Percentiles rank a stretch among this genome's conserved stretches.
Conservation (phyloP, 2,797 vertebrate species). For the Malurus splendens region DNA sequence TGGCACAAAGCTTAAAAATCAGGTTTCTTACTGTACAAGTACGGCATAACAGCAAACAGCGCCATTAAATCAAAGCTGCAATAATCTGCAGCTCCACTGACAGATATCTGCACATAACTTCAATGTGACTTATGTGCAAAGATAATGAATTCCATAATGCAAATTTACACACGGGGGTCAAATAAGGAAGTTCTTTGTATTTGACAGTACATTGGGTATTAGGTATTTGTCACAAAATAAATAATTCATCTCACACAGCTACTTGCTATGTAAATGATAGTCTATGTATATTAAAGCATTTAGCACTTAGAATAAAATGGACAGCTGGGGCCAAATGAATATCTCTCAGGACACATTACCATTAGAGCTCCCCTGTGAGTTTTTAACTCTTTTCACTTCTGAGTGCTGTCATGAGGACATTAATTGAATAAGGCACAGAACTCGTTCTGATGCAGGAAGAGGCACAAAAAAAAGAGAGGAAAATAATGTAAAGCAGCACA, state of each 20-base stretch:
- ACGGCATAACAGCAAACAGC: not conserved
- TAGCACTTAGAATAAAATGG: conserved; percentile 74
- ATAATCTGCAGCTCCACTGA: conserved; percentile 42
- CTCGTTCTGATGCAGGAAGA: conserved; percentile 9
- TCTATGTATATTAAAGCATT: conserved; percentile 75
- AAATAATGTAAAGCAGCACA: not conserved
- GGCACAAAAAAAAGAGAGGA: not conserved
- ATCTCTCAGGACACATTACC: conserved; percentile 68
- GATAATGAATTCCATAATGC: conserved; percentile 71
- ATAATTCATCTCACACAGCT: conserved; percentile 73
- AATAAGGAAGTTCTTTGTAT: conserved; percentile 70
- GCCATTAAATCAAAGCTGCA: conserved; percentile 57
- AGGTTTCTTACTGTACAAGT: not conserved
- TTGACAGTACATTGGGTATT: conserved; percentile 64
- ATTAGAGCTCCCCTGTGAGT: conserved; percentile 60
- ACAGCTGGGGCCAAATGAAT: conserved; percentile 74
- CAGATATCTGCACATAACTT: conserved; percentile 53
- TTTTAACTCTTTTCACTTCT: conserved; percentile 68
- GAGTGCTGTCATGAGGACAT: conserved; percentile 51
- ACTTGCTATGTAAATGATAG: conserved; percentile 79
- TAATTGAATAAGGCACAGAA: conserved; percentile 52
- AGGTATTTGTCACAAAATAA: conserved; percentile 73
- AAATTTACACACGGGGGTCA: conserved; percentile 73
- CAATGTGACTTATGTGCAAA: conserved; percentile 71
- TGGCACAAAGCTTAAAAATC: not conserved